A percentile compares a stretch with the other conserved stretches of the same genome.
phyloP scores from a whole-genome alignment of 1,140 invertebrate species.

The Probaryconus sp. region DNA sequence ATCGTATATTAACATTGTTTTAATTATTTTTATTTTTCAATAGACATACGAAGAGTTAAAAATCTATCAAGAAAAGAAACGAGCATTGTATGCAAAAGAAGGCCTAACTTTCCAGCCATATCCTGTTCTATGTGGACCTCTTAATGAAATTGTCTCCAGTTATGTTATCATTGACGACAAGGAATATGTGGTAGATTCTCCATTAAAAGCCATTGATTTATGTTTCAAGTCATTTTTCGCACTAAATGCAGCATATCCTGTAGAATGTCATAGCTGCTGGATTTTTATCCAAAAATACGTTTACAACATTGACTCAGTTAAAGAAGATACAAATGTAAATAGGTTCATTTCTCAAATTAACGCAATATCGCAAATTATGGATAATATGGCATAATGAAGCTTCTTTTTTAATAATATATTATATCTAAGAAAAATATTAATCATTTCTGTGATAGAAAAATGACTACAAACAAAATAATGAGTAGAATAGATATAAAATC shows the following conservation, averaged over 20 bases:
- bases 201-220: slow-evolving; percentile 12
- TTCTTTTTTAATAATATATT: no score
- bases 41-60: slow-evolving; percentile 24
- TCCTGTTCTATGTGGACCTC: slow-evolving; percentile 9
- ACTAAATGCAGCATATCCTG: slow-evolving; percentile 10
- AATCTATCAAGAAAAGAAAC: slow-evolving; percentile 15
- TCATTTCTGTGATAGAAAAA: no score
- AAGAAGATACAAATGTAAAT: slow-evolving; percentile 18
- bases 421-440: no score
- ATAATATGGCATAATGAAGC: no score
- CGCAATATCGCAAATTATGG: no score
- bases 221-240: slow-evolving; percentile 26
- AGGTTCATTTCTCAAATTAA: slow-evolving; percentile 2
- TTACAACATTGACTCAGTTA: neutral
- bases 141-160: neutral
- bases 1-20: no score
- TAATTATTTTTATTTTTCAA: no score
- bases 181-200: slow-evolving; percentile 11
- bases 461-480: no score
- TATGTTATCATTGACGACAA: slow-evolving; percentile 22
- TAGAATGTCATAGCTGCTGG: slow-evolving; percentile 13
- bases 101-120: slow-evolving; percentile 28
- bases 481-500: neutral
- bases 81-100: slow-evolving; percentile 21
- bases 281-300: slow-evolving; percentile 17